phyloP scores from a whole-genome alignment of 2,113 vertebrate genomes.

The Dromiciops gliroides region DNA sequence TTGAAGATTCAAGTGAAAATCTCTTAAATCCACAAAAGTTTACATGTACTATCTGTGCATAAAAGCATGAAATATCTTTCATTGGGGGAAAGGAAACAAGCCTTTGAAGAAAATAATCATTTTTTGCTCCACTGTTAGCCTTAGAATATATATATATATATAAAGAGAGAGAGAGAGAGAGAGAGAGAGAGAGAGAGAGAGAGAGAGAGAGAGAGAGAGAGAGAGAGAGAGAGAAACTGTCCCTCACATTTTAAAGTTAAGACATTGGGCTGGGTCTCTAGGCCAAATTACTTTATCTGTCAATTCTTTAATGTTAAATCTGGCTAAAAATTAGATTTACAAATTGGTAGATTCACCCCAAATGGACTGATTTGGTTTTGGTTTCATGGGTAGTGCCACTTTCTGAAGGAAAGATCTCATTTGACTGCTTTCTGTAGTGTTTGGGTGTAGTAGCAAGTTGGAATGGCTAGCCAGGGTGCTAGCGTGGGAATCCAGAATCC shows the following conservation, averaged over 20 bases:
- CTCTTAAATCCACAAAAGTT: conserved; percentile 28
- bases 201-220: too few species aligned
- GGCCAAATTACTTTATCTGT: neutral
- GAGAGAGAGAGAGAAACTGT: too few species aligned
- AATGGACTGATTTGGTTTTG: neutral
- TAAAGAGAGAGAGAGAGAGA: too few species aligned
- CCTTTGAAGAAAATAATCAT: conserved; percentile 22
- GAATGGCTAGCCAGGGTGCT: neutral
- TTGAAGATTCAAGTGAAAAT: conserved; percentile 56
- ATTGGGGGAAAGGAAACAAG: neutral
- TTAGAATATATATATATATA: conserved; percentile 4
- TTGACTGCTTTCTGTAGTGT: neutral
- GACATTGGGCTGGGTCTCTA: neutral
- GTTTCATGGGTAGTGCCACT: neutral
- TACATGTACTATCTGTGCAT: neutral
- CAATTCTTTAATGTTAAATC: too few species aligned
- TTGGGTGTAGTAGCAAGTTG: neutral
- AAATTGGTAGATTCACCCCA: neutral
- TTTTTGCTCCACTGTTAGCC: conserved; percentile 11
- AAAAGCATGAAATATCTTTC: conserved; percentile 31
- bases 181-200: too few species aligned
- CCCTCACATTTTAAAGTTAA: neutral
- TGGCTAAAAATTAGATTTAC: neutral
- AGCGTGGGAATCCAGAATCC: neutral
- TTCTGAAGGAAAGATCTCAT: neutral